These are phyloP conservation scores for Holcopasites calliopsidis DNA, from an alignment of 1,140 invertebrate genomes.

Conservation along the genomic window DNA sequence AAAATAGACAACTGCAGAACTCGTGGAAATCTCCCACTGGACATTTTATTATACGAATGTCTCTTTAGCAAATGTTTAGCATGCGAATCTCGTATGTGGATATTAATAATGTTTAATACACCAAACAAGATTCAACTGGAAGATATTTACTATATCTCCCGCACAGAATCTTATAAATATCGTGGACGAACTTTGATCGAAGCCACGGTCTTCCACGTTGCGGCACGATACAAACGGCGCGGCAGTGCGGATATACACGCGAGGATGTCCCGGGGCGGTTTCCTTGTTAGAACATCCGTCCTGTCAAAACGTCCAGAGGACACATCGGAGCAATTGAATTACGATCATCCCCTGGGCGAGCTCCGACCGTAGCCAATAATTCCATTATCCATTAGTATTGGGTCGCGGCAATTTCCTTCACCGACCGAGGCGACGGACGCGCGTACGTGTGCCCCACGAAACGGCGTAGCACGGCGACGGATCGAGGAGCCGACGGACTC, in stretches of 20 bases:
- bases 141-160: no score
- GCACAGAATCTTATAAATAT: no score
- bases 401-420: slow-evolving; percentile 76
- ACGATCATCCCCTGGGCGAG: slow-evolving; percentile 78
- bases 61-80: no score
- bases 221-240: not conserved
- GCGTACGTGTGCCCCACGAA: slow-evolving; percentile 44
- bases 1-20: not conserved
- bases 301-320: slow-evolving; percentile 81
- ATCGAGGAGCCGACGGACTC: slow-evolving; percentile 54
- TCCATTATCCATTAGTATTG: slow-evolving; percentile 81
- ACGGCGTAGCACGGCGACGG: slow-evolving; percentile 46
- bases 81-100: no score
- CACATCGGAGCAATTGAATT: slow-evolving; percentile 80
- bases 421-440: slow-evolving; percentile 50
- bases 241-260: no score
- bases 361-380: slow-evolving; percentile 79
- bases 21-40: no score
- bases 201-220: not conserved
- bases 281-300: slow-evolving; percentile 79
- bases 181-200: no score
- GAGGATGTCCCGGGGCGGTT: slow-evolving; percentile 72
- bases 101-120: no score
- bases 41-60: no score
- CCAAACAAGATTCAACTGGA: no score